Base-by-base conservation (phyloP, 2,888 invertebrate species). In the Ichneumoninae sp. region DNA sequence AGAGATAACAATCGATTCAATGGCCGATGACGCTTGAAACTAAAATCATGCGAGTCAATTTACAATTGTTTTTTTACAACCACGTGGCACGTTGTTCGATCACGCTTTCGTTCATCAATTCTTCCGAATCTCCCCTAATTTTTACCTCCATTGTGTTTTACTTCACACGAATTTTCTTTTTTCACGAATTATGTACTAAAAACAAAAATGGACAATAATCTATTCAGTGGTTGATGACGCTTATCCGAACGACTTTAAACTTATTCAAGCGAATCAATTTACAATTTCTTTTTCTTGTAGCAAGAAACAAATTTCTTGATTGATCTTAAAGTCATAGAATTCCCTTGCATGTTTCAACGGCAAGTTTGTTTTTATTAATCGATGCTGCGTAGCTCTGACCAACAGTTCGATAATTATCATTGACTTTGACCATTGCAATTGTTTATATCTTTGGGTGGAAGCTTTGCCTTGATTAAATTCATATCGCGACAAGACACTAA, bases 61-160 rank as follows among this genome's bases (percentile, higher is more conserved):
- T 19, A 19, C 52, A n/a, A 19, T 54, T 54, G 13, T 54, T 8
- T 54, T n/a, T 54, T 40, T 40, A 10, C 16, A 47, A 47, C 44
- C 44, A 16, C 44, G 16, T 47, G 44, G 44, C 44, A n/a, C 63
- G n/a, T 30, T 47, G 54, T 5, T 73, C 65, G 47, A 60, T 54
- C 71, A 57, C 60, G 79, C 60, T 78, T 47, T 54, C 40, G 76
- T 50, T 78, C 69, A 30, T 33, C 30, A 19, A 81, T 47, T 71
- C 68, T 71, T 57, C n/a, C 60, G 40, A n/a, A 13, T 6, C 16
- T n/a, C 33, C 6, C 7, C 1, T 16, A 63, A n/a, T 33, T 63
- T 33, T n/a, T n/a, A 16, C n/a, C 16, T 6, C 6, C 5, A 16
- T 40, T 47, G 16, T 1, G 4, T 13, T 22, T 40, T 22, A 6